Base-by-base conservation (phyloP, 2,113 vertebrate species). In the Ictalurus furcatus region DNA sequence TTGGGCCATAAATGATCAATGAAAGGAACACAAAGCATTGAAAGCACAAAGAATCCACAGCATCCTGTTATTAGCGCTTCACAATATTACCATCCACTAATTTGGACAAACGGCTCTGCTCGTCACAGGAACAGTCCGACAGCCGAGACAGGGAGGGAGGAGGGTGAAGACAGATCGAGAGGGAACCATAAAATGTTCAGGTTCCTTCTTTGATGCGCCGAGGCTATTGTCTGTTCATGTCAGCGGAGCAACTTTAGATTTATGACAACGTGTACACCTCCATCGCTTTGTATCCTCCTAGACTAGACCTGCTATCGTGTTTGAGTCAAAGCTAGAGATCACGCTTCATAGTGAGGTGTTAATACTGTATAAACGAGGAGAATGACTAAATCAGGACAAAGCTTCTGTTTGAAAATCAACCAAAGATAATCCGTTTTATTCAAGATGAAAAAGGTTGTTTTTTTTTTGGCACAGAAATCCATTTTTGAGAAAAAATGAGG, bases 141-240 rank as follows among this genome's bases (percentile, higher is more conserved):
- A 76, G 84, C 67, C 25, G 16, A 30, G 71, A 86, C 44, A 54
- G 7, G 17, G 73, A 74, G 59, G 44, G 78, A 44, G 37, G 54
- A 88, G 79, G 85, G 86, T 73, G 87, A 88, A 87, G 83, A 81
- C 61, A 85, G 30, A 79, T 17, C 40, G 71, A 52, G 11, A 63
- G 11, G 37, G 69, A 67, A 71, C 48, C 86, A 90, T 92, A 90
- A 93, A 93, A 91, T 90, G 86, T 91, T 91, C 88, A 73, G 80
- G 59, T 85, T 91, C 71, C 82, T 87, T 88, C 85, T 88, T 93
- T 93, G 93, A 93, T 93, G 89, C 86, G 87, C 86, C 56, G 69
- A 85, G 87, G 63, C 87, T 87, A 87, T 84, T 92, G 87, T 89
- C 89, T 92, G 89, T 82, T 91, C 87, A 89, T 90, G 89, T 88